Evolutionary conservation across 1,140 invertebrate genomes (phyloP).

Genomic region (Portunus trituberculatus): DNA sequence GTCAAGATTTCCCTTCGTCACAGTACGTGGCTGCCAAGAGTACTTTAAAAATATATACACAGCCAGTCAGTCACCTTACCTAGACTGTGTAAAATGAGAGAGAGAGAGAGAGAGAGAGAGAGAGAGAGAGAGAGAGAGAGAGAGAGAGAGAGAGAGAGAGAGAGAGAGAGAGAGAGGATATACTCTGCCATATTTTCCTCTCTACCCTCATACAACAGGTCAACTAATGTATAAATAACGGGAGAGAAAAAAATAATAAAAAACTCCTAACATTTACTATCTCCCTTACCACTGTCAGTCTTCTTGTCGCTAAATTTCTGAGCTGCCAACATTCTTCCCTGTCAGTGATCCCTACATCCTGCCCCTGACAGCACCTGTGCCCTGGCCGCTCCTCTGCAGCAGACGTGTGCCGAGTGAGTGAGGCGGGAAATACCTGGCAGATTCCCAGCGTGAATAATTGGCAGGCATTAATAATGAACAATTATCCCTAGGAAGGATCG

Average conservation of each 20-base stretch:
- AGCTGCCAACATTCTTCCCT: neutral
- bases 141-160: too few relatives aligned
- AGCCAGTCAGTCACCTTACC: too few relatives aligned
- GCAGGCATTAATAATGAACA: conserved; percentile 57
- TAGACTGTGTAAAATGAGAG: too few relatives aligned
- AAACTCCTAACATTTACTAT: neutral
- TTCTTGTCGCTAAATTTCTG: neutral
- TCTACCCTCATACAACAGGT: neutral
- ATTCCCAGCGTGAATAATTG: conserved; percentile 54
- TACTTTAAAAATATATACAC: too few relatives aligned
- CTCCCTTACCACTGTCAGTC: neutral
- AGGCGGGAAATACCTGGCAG: conserved; percentile 35
- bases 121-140: too few relatives aligned
- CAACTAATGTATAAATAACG: neutral
- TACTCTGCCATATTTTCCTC: neutral
- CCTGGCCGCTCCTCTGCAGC: neutral
- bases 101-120: too few relatives aligned
- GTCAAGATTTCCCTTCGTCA: too few relatives aligned
- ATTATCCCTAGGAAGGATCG: conserved; percentile 48
- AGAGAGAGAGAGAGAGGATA: too few relatives aligned
- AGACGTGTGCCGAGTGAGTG: neutral
- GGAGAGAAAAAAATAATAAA: neutral
- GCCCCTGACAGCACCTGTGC: neutral
- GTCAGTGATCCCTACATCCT: neutral
- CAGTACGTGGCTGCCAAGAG: too few relatives aligned